phyloP scores from a whole-genome alignment of 2,888 invertebrate genomes.

The Chloroclysta siterata region DNA sequence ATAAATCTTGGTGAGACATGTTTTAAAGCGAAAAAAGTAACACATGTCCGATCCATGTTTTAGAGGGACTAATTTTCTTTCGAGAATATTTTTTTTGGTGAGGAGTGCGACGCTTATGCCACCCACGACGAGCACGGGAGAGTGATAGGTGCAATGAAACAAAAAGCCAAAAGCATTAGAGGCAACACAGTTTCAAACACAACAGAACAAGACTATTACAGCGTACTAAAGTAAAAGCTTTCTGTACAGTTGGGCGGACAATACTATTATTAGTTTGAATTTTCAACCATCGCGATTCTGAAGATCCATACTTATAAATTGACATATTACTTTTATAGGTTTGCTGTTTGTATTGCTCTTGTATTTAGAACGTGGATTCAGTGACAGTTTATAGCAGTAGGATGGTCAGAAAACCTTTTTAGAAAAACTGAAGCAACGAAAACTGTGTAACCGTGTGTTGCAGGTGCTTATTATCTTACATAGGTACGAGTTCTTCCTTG shows the following conservation, averaged over 20 bases:
- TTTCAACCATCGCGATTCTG: too few relatives aligned
- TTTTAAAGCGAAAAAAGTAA: conserved; percentile 83
- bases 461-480: too few relatives aligned
- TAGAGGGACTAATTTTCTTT: conserved; percentile 83
- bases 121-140: conserved; percentile 75
- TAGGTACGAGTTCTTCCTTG: too few relatives aligned
- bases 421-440: too few relatives aligned
- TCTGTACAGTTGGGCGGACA: conserved; percentile 38
- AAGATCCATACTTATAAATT: too few relatives aligned
- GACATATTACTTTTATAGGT: too few relatives aligned
- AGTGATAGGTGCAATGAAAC: conserved; percentile 54
- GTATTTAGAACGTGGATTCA: too few relatives aligned
- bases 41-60: conserved; percentile 81
- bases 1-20: conserved; percentile 78
- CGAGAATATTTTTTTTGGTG: conserved; percentile 68
- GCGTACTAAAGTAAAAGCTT: conserved; percentile 42
- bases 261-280: background rate
- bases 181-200: conserved; percentile 47
- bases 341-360: background rate
- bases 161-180: conserved; percentile 50
- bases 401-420: too few relatives aligned
- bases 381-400: too few relatives aligned
- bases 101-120: conserved; percentile 74
- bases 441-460: too few relatives aligned
- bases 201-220: conserved; percentile 31